Conservation (phyloP, 2,888 invertebrate species). For the Chrysolina haemoptera region DNA sequence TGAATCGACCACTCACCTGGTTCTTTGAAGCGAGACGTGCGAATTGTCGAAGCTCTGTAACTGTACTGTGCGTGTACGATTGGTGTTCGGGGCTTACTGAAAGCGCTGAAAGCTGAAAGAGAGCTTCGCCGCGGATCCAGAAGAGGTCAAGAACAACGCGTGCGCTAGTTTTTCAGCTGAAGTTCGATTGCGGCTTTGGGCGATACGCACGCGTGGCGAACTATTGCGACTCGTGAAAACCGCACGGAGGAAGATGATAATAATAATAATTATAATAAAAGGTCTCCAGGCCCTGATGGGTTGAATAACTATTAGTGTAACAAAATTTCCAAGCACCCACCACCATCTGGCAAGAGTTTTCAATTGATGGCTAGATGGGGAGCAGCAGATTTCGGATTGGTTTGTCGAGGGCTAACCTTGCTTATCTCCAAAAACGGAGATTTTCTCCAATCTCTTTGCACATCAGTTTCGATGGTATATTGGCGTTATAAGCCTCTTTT, state of each 20-base stretch:
- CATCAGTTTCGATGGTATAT: too few relatives aligned
- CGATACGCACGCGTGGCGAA: background rate
- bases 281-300: too few relatives aligned
- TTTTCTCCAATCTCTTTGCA: too few relatives aligned
- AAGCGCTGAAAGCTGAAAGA: constrained; percentile 39
- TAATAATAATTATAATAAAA: too few relatives aligned
- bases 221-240: background rate
- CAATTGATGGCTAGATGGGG: too few relatives aligned
- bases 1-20: background rate
- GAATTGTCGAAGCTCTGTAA: background rate
- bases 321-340: too few relatives aligned
- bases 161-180: background rate
- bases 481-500: too few relatives aligned
- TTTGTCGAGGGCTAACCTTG: too few relatives aligned
- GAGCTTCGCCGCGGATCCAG: constrained; percentile 36
- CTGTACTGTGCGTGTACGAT: constrained; percentile 4
- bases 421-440: too few relatives aligned
- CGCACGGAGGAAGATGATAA: background rate
- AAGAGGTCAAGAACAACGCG: constrained; percentile 33
- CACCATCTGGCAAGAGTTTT: too few relatives aligned
- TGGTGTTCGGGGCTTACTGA: constrained; percentile 39
- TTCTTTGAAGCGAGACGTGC: background rate
- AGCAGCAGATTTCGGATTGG: too few relatives aligned
- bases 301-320: too few relatives aligned
- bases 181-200: background rate